These are phyloP conservation scores for Glyptemys insculpta DNA, from an alignment of 2,797 vertebrate species.

Conservation along the genomic window DNA sequence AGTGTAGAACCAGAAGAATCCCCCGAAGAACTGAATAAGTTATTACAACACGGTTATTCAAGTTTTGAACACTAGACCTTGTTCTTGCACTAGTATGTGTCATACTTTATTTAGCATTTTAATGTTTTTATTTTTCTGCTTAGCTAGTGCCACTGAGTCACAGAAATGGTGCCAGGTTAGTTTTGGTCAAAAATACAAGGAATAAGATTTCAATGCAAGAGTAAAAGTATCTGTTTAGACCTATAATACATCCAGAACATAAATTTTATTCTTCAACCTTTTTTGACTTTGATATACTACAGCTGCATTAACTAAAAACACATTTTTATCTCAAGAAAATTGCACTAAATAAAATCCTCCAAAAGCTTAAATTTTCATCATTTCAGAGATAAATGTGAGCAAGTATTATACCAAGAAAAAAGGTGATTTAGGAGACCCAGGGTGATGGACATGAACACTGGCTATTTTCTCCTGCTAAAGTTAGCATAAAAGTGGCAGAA, in stretches of 20 bases:
- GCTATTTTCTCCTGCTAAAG: not conserved
- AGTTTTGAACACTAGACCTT: not conserved
- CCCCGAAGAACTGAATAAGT: not conserved
- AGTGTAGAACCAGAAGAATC: too few relatives aligned
- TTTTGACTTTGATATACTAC: not conserved
- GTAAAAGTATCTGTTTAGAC: not conserved
- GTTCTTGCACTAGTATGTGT: not conserved
- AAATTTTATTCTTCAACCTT: not conserved
- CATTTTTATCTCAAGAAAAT: not conserved
- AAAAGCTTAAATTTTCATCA: not conserved
- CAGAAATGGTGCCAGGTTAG: not conserved
- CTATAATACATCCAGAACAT: not conserved
- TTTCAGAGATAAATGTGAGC: conserved; percentile 22
- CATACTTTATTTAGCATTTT: not conserved
- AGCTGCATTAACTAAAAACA: not conserved
- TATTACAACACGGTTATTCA: not conserved
- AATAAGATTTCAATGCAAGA: not conserved
- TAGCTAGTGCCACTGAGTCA: not conserved
- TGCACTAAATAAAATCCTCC: not conserved
- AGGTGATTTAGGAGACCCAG: accelerated
- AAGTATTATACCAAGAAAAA: not conserved
- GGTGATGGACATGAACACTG: not conserved
- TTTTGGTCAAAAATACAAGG: not conserved
- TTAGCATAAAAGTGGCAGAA: not conserved
- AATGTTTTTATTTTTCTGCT: not conserved